Conservation (phyloP, 2,797 vertebrate genomes). For the Eurystomus glaucurus region DNA sequence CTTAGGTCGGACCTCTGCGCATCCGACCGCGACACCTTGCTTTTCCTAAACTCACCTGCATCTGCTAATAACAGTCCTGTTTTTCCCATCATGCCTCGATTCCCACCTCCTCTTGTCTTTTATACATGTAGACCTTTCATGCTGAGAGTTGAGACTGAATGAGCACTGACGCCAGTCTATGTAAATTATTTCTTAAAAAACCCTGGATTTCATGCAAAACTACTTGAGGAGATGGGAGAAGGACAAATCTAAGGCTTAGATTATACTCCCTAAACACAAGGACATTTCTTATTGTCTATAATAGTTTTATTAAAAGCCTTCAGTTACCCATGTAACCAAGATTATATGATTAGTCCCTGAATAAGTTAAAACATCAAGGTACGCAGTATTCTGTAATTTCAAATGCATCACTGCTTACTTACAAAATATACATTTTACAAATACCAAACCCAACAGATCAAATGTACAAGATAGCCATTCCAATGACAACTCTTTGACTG, state of each 20-base stretch:
- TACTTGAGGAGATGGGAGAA: not conserved
- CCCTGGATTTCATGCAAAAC: not conserved
- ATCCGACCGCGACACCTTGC: not conserved
- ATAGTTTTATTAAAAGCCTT: not conserved
- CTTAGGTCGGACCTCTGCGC: too few species aligned
- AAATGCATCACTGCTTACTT: not conserved
- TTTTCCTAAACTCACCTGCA: not conserved
- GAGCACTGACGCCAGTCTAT: not conserved
- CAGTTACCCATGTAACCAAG: not conserved
- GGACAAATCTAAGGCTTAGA: not conserved
- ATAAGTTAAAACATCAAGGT: not conserved
- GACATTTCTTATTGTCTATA: not conserved
- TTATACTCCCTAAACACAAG: not conserved
- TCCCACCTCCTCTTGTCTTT: not conserved
- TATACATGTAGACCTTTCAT: not conserved
- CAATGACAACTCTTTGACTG: not conserved
- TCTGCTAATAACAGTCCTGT: not conserved
- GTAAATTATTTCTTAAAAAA: not conserved
- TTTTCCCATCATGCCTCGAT: not conserved
- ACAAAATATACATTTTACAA: not conserved
- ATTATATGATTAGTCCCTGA: not conserved
- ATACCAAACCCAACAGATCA: not conserved
- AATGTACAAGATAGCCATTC: not conserved
- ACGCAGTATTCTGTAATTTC: not conserved
- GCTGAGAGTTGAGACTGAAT: not conserved